Evolutionary conservation across 1,140 invertebrate genomes (phyloP).

Genomic region (Homalodisca vitripennis): DNA sequence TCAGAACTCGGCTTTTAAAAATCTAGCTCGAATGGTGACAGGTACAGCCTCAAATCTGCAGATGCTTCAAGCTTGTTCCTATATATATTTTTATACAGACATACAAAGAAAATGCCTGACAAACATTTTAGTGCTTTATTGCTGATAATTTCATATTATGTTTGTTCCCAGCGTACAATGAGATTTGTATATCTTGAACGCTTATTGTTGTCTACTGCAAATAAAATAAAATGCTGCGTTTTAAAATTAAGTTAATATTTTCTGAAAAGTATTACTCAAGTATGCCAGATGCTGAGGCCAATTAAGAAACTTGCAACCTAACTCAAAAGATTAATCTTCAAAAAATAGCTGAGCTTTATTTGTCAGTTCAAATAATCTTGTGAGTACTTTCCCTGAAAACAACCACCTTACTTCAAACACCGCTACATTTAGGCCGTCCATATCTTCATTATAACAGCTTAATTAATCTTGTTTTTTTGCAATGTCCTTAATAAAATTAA

Average conservation of each 20-base stretch:
- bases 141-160: neutral
- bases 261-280: constrained; percentile 6
- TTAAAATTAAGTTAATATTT: constrained; percentile 3
- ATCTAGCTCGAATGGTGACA: neutral
- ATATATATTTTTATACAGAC: neutral
- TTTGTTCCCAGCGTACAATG: neutral
- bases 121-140: neutral
- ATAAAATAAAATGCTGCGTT: too few species aligned
- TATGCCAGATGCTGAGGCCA: constrained; percentile 3
- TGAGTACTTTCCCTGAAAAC: constrained; percentile 46
- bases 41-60: constrained; percentile 2
- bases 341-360: constrained; percentile 40
- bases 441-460: constrained; percentile 45
- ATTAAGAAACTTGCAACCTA: too few species aligned
- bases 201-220: neutral
- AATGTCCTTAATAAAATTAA: too few species aligned
- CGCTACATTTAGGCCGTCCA: constrained; percentile 45
- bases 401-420: constrained; percentile 47
- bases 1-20: too few species aligned
- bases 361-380: constrained; percentile 46
- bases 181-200: neutral
- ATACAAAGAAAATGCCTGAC: neutral
- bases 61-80: neutral
- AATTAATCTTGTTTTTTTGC: constrained; percentile 32
- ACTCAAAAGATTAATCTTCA: constrained; percentile 6